These are phyloP conservation scores for Hozukius guyotensis DNA, from an alignment of 2,797 vertebrate species.

Conservation along the genomic window DNA sequence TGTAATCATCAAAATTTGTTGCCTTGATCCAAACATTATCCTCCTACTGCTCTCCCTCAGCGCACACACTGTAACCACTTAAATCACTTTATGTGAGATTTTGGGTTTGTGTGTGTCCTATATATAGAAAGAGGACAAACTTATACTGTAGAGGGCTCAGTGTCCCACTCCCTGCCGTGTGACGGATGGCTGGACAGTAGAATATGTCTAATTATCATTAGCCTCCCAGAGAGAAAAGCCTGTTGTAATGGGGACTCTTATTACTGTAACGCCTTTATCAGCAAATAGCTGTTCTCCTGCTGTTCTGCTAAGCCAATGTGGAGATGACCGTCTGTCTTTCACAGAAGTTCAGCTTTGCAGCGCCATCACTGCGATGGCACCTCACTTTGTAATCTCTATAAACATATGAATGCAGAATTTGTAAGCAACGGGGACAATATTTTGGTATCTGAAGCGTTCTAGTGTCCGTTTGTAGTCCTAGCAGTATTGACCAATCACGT, in stretches of 20 bases:
- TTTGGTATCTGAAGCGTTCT: too few relatives aligned
- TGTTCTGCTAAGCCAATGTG: slow-evolving; percentile 34
- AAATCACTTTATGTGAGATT: slow-evolving; percentile 25
- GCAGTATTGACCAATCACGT: too few relatives aligned
- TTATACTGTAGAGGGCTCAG: slow-evolving; percentile 8
- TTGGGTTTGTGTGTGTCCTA: slow-evolving; percentile 9
- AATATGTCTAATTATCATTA: slow-evolving; percentile 71
- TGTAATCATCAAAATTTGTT: slow-evolving; percentile 44
- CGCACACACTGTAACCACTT: background rate
- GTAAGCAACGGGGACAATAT: too few relatives aligned
- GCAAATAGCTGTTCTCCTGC: slow-evolving; percentile 53
- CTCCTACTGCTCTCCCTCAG: slow-evolving; percentile 1
- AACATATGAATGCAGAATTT: too few relatives aligned
- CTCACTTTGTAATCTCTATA: background rate
- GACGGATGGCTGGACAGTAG: slow-evolving; percentile 71
- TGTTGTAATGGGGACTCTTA: slow-evolving; percentile 63
- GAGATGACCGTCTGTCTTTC: slow-evolving; percentile 40
- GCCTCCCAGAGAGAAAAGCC: slow-evolving; percentile 66
- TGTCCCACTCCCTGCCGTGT: slow-evolving; percentile 63
- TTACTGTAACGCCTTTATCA: slow-evolving; percentile 60
- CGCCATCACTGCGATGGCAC: background rate
- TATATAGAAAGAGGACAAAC: slow-evolving; percentile 13
- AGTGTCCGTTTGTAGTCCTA: too few relatives aligned
- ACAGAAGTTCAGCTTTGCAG: background rate
- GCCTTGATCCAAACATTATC: slow-evolving; percentile 38